phyloP scores from a whole-genome alignment of 2,888 invertebrate genomes.

The Oscheius onirici region DNA sequence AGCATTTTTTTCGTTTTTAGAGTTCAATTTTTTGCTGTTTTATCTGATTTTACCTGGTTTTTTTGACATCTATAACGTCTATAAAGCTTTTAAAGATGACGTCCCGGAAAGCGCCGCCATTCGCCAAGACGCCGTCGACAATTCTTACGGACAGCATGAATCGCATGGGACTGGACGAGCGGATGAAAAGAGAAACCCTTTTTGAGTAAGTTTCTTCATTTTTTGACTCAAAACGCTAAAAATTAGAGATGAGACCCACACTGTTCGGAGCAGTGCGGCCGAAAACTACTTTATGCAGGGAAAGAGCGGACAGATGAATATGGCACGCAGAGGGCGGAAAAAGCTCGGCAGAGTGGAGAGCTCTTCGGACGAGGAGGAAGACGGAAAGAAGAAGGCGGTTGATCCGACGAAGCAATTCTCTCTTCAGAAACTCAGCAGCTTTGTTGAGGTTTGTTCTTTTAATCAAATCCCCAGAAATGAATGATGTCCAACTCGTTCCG shows the following conservation, averaged over 20 bases:
- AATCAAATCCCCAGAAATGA: neutral
- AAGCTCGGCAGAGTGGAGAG: conserved; percentile 20
- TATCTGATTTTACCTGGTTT: too few species aligned
- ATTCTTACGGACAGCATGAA: too few species aligned
- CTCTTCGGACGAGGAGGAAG: conserved; percentile 20
- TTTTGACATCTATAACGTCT: too few species aligned
- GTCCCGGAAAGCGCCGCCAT: too few species aligned
- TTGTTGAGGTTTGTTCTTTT: conserved; percentile 8
- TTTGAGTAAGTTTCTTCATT: conserved; percentile 7
- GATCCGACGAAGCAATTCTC: conserved; percentile 2
- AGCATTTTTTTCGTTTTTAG: too few species aligned
- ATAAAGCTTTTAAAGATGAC: too few species aligned
- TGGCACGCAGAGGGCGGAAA: conserved; percentile 23
- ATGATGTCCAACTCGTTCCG: too few species aligned
- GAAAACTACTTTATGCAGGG: conserved; percentile 57
- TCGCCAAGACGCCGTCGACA: too few species aligned
- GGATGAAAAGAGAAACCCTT: conserved; percentile 1
- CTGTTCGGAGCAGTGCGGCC: conserved; percentile 37
- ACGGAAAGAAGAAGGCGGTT: neutral
- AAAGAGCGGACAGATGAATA: conserved; percentile 44
- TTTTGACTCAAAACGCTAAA: neutral
- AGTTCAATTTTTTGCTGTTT: too few species aligned
- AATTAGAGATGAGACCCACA: conserved; percentile 43
- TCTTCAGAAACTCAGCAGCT: conserved; percentile 10
- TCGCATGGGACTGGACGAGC: neutral